phyloP scores from a whole-genome alignment of 2,888 invertebrate species.

The Aleiodes leptofemur region DNA sequence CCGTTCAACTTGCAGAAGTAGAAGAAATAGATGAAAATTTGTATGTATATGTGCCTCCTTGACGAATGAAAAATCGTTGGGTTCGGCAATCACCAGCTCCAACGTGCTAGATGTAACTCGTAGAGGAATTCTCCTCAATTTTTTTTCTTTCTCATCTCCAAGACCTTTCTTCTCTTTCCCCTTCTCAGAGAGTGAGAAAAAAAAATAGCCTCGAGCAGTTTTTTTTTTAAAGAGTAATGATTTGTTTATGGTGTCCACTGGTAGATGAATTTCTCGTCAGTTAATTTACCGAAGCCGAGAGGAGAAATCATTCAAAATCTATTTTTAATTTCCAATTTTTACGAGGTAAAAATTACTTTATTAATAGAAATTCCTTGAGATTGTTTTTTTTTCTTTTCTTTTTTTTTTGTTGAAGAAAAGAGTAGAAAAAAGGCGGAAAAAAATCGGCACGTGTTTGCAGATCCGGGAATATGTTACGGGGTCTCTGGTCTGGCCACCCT shows the following conservation, averaged over 20 bases:
- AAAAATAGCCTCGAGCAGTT: background rate
- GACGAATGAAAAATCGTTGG: conserved; percentile 44
- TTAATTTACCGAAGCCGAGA: conserved; percentile 23
- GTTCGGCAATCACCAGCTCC: conserved; percentile 39
- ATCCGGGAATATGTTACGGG: conserved; percentile 46
- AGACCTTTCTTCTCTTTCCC: background rate
- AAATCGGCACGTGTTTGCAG: conserved; percentile 24
- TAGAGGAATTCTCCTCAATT: conserved; percentile 27
- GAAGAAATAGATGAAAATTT: conserved; percentile 39
- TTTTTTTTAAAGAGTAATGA: conserved; percentile 23
- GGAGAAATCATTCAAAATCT: background rate
- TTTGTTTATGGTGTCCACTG: conserved; percentile 37
- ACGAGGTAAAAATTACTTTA: conserved; percentile 11
- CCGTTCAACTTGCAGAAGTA: conserved; percentile 31
- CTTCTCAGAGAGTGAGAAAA: background rate
- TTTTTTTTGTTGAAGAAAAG: too few relatives aligned
- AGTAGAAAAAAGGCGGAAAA: conserved; percentile 1
- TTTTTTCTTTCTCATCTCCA: background rate
- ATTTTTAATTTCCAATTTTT: conserved; percentile 9
- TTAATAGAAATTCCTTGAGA: conserved; percentile 22
- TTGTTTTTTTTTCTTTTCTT: background rate
- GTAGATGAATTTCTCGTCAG: conserved; percentile 14
- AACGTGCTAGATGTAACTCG: conserved; percentile 40
- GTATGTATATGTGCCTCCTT: conserved; percentile 28
- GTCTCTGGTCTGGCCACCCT: conserved; percentile 54